phyloP scores from a whole-genome alignment of 2,113 vertebrate species.

The Piprites chloris region DNA sequence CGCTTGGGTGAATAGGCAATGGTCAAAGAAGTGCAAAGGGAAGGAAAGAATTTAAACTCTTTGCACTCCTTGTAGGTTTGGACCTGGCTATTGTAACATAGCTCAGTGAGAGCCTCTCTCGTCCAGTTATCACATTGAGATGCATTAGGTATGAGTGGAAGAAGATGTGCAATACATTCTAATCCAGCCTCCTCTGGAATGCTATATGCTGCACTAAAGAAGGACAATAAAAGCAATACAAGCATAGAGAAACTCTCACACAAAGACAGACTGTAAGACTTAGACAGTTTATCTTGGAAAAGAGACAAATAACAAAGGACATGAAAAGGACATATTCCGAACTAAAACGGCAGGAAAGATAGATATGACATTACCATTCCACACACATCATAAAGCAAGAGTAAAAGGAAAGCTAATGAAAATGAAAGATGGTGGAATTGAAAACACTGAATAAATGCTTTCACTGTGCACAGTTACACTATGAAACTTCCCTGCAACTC shows the following conservation, averaged over 20 bases:
- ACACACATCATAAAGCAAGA: constrained; percentile 6
- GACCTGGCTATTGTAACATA: neutral
- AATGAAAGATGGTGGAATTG: neutral
- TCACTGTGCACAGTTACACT: neutral
- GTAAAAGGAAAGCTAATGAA: neutral
- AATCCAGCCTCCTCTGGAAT: constrained; percentile 3
- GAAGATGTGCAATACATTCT: neutral
- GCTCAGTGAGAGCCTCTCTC: neutral
- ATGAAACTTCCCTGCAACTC: neutral
- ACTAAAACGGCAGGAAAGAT: neutral
- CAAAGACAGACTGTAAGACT: neutral
- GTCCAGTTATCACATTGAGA: neutral
- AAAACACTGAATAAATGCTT: neutral
- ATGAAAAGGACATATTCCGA: constrained; percentile 16
- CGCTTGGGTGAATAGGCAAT: neutral
- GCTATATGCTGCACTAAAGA: neutral
- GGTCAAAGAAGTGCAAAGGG: neutral
- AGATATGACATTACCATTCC: constrained; percentile 10
- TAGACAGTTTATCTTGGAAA: constrained; percentile 24
- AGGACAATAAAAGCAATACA: constrained; percentile 40
- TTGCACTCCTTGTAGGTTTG: neutral
- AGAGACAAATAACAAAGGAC: constrained; percentile 46
- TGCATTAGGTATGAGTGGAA: neutral
- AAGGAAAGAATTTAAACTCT: neutral
- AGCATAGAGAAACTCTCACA: constrained; percentile 6